Evolutionary conservation across 2,888 invertebrate genomes (phyloP).

Genomic region (Gonocerus acuteangulatus): DNA sequence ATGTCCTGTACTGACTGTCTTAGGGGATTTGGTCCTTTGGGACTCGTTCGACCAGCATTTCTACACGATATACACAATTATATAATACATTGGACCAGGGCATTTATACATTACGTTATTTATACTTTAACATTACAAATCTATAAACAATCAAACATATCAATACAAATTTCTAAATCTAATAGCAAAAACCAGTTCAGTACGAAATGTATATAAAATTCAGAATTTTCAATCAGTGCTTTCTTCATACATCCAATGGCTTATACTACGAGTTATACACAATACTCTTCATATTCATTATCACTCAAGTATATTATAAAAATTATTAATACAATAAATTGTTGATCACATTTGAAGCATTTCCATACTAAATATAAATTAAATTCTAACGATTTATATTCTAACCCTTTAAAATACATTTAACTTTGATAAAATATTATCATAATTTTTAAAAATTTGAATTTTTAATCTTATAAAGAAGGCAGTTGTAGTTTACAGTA

Average conservation of each 20-base stretch:
- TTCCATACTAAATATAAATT: slow-evolving; percentile 25
- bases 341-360: slow-evolving; percentile 25
- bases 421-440: slow-evolving; percentile 18
- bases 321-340: slow-evolving; percentile 25
- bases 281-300: slow-evolving; percentile 16
- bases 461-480: slow-evolving; percentile 1
- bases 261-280: slow-evolving; percentile 23
- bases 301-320: slow-evolving; percentile 9
- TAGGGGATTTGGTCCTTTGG: slow-evolving; percentile 11
- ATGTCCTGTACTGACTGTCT: slow-evolving; percentile 19
- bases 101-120: slow-evolving; percentile 13
- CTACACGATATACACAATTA: slow-evolving; percentile 20
- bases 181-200: slow-evolving; percentile 12
- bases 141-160: slow-evolving; percentile 22
- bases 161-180: slow-evolving; percentile 16
- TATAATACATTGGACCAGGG: slow-evolving; percentile 25
- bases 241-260: slow-evolving; percentile 5
- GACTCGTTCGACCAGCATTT: slow-evolving; percentile 3
- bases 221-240: slow-evolving; percentile 21
- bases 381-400: slow-evolving; percentile 12
- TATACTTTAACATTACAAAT: slow-evolving; percentile 9
- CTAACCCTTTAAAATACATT: slow-evolving; percentile 18
- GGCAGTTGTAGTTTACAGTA: slow-evolving; percentile 18
- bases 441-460: slow-evolving; percentile 8
- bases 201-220: slow-evolving; percentile 18